Conservation (phyloP, 92 coral and sea anemone genomes). For the Chrysogorgia sp. region DNA sequence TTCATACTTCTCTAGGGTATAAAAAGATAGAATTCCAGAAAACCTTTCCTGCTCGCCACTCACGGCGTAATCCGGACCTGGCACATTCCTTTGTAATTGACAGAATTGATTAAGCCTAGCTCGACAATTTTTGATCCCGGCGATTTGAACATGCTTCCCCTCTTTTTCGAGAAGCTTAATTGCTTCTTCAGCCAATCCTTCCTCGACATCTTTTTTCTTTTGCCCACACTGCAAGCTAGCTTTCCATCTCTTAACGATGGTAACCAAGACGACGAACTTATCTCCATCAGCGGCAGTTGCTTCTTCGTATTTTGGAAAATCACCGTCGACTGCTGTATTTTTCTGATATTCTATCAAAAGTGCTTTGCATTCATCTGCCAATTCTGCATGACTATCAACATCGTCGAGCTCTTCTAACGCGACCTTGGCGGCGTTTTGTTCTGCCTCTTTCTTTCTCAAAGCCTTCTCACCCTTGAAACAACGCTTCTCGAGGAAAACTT, state of each 20-base stretch:
- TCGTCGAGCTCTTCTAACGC: slow-evolving; percentile 49
- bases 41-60: slow-evolving; percentile 12
- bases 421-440: slow-evolving; percentile 66
- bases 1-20: slow-evolving; percentile 17
- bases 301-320: slow-evolving; percentile 17
- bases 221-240: not conserved
- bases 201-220: slow-evolving; percentile 21
- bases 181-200: slow-evolving; percentile 30
- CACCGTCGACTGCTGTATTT: not conserved
- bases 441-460: slow-evolving; percentile 64
- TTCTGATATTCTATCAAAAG: slow-evolving; percentile 14
- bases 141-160: not conserved
- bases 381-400: not conserved
- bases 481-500: slow-evolving; percentile 28
- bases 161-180: slow-evolving; percentile 6
- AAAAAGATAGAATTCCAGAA: slow-evolving; percentile 25
- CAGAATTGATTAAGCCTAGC: slow-evolving; percentile 14
- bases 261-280: not conserved
- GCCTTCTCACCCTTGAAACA: slow-evolving; percentile 31
- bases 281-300: not conserved
- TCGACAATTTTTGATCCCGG: not conserved
- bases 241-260: slow-evolving; percentile 4
- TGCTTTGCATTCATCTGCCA: not conserved
- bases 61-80: not conserved
- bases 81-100: slow-evolving; percentile 10